Evolutionary conservation across 1,140 invertebrate genomes (phyloP).

Genomic region (Solenopsis invicta): DNA sequence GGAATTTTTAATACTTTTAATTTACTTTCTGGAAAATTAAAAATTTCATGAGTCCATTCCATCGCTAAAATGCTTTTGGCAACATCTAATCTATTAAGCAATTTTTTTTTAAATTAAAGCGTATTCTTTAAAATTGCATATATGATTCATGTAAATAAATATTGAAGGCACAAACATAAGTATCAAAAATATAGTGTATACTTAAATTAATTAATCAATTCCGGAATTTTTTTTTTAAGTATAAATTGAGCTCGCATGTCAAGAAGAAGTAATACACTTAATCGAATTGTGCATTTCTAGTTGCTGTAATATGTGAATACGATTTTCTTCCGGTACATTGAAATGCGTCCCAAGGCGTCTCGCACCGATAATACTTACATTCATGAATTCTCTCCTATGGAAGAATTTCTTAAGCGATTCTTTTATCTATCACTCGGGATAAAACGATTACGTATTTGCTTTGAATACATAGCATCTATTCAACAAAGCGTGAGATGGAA

Average conservation of each 20-base stretch:
- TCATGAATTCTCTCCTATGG: neutral
- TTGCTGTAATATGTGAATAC: neutral
- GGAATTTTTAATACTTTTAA: slow-evolving; percentile 7
- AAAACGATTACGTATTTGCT: slow-evolving; percentile 31
- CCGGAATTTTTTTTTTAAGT: neutral
- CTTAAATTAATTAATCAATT: slow-evolving; percentile 1
- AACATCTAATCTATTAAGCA: neutral
- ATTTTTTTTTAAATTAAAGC: neutral
- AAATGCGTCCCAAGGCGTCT: neutral
- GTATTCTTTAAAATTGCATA: neutral
- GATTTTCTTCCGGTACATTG: slow-evolving; percentile 42
- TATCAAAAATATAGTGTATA: neutral
- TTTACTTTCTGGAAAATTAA: neutral
- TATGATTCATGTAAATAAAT: neutral
- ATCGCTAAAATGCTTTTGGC: slow-evolving; percentile 1
- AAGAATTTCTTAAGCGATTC: slow-evolving; percentile 48
- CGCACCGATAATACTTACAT: slow-evolving; percentile 3
- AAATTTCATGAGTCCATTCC: neutral
- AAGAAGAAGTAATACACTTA: neutral
- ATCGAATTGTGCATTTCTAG: neutral
- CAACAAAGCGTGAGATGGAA: neutral
- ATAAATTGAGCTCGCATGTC: neutral
- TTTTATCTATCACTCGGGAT: neutral
- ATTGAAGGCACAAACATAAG: neutral
- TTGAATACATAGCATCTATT: neutral